Conservation (phyloP, 2,888 invertebrate genomes). For the Drosophila aldrichi region DNA sequence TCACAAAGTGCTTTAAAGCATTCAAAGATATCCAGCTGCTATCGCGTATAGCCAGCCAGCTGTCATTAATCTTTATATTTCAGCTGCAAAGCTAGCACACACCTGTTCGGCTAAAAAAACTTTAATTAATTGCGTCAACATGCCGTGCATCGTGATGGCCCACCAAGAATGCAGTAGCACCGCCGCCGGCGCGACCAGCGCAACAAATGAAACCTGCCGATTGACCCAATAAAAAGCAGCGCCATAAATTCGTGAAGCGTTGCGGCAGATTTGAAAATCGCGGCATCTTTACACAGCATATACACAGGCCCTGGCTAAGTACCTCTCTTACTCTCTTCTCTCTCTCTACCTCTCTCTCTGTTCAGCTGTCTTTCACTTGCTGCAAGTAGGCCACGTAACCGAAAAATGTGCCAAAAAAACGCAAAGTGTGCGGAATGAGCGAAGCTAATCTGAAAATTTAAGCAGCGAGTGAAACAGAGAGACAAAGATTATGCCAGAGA, state of each 20-base stretch:
- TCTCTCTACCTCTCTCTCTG: conserved; percentile 2
- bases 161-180: conserved; percentile 62
- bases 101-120: conserved; percentile 43
- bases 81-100: conserved; percentile 18
- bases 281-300: conserved; percentile 50
- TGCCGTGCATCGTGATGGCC: conserved; percentile 45
- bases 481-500: not conserved
- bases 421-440: conserved; percentile 51
- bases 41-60: conserved; percentile 11
- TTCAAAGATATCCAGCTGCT: not conserved
- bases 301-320: conserved; percentile 40
- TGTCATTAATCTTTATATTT: conserved; percentile 34
- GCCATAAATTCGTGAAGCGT: conserved; percentile 65
- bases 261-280: conserved; percentile 27
- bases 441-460: conserved; percentile 73
- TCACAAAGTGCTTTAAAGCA: not conserved
- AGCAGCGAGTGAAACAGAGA: conserved; percentile 30
- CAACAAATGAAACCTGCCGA: conserved; percentile 70
- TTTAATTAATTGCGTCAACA: conserved; percentile 73
- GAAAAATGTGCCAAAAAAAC: conserved; percentile 77
- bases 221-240: conserved; percentile 73
- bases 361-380: conserved; percentile 27
- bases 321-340: not conserved
- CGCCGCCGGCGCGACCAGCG: not conserved
- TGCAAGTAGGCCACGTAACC: conserved; percentile 72